These are phyloP conservation scores for Erithacus rubecula DNA, from an alignment of 2,797 vertebrate genomes.

Conservation along the genomic window DNA sequence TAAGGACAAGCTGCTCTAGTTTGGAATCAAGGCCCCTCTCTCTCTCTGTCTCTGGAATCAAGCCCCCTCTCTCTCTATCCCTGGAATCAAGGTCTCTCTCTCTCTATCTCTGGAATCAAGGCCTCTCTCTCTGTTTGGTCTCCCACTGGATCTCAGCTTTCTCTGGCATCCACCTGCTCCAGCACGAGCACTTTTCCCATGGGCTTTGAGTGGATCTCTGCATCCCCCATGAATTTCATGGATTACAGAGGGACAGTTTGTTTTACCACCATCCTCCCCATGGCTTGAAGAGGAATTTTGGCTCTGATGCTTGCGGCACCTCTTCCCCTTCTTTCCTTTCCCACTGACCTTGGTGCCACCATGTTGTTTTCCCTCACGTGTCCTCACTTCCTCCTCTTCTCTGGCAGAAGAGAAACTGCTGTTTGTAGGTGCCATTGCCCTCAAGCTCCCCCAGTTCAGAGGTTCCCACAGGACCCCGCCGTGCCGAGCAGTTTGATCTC, in stretches of 20 bases:
- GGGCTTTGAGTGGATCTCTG: background rate
- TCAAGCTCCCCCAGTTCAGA: background rate
- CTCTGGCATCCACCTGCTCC: too few species aligned
- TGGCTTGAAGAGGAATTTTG: accelerated
- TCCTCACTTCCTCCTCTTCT: background rate
- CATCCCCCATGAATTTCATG: background rate
- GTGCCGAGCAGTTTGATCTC: accelerated
- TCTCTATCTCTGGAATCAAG: background rate
- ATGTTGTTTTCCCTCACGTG: background rate
- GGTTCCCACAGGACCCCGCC: background rate
- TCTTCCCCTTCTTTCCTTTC: background rate
- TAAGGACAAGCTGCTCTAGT: background rate
- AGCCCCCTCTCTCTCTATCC: too few species aligned
- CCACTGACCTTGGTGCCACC: background rate
- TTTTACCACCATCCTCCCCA: background rate
- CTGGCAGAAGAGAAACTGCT: background rate
- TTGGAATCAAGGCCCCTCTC: background rate
- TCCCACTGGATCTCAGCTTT: too few species aligned
- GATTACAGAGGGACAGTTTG: background rate
- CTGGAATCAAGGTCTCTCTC: too few species aligned
- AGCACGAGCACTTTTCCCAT: too few species aligned
- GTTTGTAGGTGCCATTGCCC: background rate
- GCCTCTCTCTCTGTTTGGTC: background rate
- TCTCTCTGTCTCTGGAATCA: too few species aligned
- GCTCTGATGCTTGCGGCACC: accelerated